phyloP scores from a whole-genome alignment of 2,888 invertebrate species.

The Thera britannica region DNA sequence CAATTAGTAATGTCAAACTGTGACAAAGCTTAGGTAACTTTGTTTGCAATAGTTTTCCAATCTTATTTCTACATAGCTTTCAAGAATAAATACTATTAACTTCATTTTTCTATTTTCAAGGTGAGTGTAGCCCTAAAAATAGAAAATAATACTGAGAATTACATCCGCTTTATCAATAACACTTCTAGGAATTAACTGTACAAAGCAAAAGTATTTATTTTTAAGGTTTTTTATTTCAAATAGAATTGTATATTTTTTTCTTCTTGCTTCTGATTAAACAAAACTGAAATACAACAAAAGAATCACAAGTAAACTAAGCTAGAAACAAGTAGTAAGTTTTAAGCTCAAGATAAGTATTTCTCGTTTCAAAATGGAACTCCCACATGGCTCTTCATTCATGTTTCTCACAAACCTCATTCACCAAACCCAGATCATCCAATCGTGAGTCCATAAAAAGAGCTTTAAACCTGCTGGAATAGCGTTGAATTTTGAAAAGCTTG shows the following conservation, averaged over 20 bases:
- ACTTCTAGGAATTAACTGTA: background rate
- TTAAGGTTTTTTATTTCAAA: background rate
- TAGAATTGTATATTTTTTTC: too few relatives aligned
- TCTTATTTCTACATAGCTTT: background rate
- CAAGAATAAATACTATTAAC: background rate
- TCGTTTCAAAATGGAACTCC: slow-evolving; percentile 35
- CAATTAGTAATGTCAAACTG: too few relatives aligned
- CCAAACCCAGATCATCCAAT: background rate
- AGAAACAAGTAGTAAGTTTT: slow-evolving; percentile 3
- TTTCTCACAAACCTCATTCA: slow-evolving; percentile 30
- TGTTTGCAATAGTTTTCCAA: background rate
- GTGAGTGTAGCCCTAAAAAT: background rate
- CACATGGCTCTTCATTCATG: slow-evolving; percentile 48
- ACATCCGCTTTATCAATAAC: background rate
- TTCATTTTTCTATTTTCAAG: background rate
- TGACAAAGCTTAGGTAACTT: too few relatives aligned
- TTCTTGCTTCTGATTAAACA: background rate
- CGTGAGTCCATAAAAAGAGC: slow-evolving; percentile 5
- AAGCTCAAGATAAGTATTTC: slow-evolving; percentile 21
- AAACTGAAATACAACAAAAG: too few relatives aligned
- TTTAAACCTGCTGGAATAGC: slow-evolving; percentile 1
- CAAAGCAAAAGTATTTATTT: background rate
- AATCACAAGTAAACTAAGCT: too few relatives aligned
- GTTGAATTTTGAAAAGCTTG: slow-evolving; percentile 13
- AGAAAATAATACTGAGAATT: background rate